Base-by-base conservation (phyloP, 2,113 vertebrate genomes). In the Neolamprologus sp. region DNA sequence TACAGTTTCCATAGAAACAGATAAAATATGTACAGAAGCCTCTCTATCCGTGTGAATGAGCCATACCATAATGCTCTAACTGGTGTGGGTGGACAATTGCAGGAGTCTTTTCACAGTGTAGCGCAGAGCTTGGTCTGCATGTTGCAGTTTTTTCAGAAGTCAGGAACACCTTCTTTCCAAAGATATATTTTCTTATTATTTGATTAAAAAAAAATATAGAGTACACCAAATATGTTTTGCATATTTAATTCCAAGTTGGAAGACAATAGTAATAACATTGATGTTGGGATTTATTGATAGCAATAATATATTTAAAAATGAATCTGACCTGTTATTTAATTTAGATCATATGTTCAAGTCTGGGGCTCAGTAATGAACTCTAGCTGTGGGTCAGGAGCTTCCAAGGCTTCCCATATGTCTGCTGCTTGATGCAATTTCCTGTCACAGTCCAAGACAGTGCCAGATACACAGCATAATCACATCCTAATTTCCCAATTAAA, bases 1-100 rank as follows among this genome's bases (percentile, higher is more conserved):
- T 88, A 51, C 28, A 1, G 94, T 95, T 92, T 85, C 95, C 92
- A 95, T 93, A 87, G 95, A 87, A 94, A 95, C 95, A 89, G 87
- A 88, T 54, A 79, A 90, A 90, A 81, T 88, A 71, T 73, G 54
- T 93, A 90, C 91, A 86, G 71, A 86, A 63, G 87, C 83, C 87
- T 87, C 90, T 88, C 83, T 85, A 79, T 89, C 75, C 23, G 47
- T 84, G 80, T 94, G 90, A 93, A 93, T 93, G 94, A 91, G 90
- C 90, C 84, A 95, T 94, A 94, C 92, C 93, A 94, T 94, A 93
- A 94, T 93, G 92, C 82, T 91, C 85, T 26, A 81, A 83, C 53
- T 49, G 68, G 88, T 84, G 91, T 91, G 91, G 91, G 91, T 82
- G 90, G 94, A 90, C 84, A 26, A 89, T 84, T 60, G 80, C 90